phyloP scores from a whole-genome alignment of 2,888 invertebrate species.

The Thera obeliscata region DNA sequence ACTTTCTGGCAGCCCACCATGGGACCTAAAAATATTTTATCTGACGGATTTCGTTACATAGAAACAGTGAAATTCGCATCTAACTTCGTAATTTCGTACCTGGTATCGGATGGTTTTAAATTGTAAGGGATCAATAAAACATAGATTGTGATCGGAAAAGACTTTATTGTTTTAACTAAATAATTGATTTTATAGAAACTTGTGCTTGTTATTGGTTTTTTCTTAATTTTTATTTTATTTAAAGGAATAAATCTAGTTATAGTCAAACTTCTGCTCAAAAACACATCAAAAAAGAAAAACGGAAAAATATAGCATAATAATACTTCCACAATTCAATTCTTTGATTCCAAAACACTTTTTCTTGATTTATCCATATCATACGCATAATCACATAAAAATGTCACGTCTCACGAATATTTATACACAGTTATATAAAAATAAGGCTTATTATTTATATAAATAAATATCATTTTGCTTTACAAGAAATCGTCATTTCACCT shows the following conservation, averaged over 20 bases:
- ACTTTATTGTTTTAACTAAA: constrained; percentile 15
- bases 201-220: constrained; percentile 26
- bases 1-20: too few relatives aligned
- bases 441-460: constrained; percentile 9
- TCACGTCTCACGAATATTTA: constrained; percentile 31
- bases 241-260: constrained; percentile 37
- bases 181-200: constrained; percentile 11
- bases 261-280: constrained; percentile 58
- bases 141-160: constrained; percentile 20
- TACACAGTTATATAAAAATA: constrained; percentile 9
- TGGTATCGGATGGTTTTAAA: too few relatives aligned
- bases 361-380: constrained; percentile 38
- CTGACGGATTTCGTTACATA: too few relatives aligned
- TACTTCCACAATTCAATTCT: constrained; percentile 41
- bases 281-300: constrained; percentile 22
- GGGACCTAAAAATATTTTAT: too few relatives aligned
- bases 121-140: constrained; percentile 16
- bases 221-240: constrained; percentile 28
- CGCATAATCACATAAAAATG: constrained; percentile 45
- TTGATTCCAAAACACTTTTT: constrained; percentile 24
- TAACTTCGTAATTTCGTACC: too few relatives aligned
- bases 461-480: constrained; percentile 5
- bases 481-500: constrained; percentile 4
- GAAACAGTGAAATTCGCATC: too few relatives aligned
- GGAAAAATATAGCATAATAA: constrained; percentile 41